Evolutionary conservation across 2,888 invertebrate genomes (phyloP).

Genomic region (Theretra japonica): DNA sequence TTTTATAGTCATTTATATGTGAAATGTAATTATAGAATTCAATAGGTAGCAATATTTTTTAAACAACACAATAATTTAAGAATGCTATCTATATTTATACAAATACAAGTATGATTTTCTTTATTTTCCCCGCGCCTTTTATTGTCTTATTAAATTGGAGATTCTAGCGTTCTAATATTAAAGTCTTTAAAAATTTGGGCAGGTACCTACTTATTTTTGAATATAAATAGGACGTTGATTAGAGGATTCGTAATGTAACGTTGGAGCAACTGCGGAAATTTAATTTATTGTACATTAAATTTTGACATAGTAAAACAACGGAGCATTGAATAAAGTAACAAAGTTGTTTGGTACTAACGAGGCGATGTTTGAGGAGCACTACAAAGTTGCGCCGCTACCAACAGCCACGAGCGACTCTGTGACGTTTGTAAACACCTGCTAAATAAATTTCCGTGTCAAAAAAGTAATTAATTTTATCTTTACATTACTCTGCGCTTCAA

Average conservation of each 20-base stretch:
- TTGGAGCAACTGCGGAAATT: background rate
- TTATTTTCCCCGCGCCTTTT: too few relatives aligned
- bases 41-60: too few relatives aligned
- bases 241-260: background rate
- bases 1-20: too few relatives aligned
- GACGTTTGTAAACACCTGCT: background rate
- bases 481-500: background rate
- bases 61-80: too few relatives aligned
- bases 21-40: too few relatives aligned
- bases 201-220: too few relatives aligned
- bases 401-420: slow-evolving; percentile 9
- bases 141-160: too few relatives aligned
- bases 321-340: slow-evolving; percentile 29
- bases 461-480: background rate
- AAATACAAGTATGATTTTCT: too few relatives aligned
- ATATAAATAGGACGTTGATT: background rate
- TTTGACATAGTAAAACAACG: background rate
- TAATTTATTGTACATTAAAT: background rate
- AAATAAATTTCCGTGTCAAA: background rate
- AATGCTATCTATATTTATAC: too few relatives aligned
- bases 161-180: too few relatives aligned
- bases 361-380: slow-evolving; percentile 46
- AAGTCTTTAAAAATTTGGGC: too few relatives aligned
- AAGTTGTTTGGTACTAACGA: slow-evolving; percentile 43
- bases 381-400: slow-evolving; percentile 35